A percentile compares a stretch with the other conserved stretches of the same genome.
Evolutionary conservation across 2,113 vertebrate species (phyloP).

Genomic region (Corydoras sp.): DNA sequence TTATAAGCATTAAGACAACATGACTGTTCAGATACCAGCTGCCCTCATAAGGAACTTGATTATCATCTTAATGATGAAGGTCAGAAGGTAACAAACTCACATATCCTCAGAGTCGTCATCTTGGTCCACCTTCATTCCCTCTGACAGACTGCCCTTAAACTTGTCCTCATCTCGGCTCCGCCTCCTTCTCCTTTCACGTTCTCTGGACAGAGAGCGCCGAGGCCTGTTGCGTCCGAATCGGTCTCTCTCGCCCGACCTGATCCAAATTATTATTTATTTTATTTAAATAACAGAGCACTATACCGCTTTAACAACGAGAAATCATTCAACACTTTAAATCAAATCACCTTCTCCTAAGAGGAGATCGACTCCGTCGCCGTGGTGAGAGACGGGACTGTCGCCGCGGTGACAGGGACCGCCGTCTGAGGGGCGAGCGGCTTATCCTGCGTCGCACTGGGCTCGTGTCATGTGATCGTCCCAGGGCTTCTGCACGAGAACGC

Average conservation of each 20-base stretch:
- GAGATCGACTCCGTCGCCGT: constrained; percentile 83
- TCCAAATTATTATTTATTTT: no score
- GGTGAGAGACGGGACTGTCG: constrained; percentile 61
- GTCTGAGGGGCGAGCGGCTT: constrained; percentile 47
- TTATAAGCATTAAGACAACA: no score
- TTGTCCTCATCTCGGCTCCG: constrained; percentile 87
- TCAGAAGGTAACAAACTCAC: constrained; percentile 65
- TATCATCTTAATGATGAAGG: no score
- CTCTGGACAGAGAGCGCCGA: constrained; percentile 75
- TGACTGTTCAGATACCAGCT: no score
- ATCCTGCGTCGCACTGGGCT: constrained; percentile 60
- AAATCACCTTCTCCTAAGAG: constrained; percentile 75
- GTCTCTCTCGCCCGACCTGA: constrained; percentile 61
- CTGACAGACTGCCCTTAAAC: constrained; percentile 96
- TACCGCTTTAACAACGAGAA: no score
- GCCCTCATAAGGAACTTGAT: no score
- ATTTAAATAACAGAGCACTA: no score
- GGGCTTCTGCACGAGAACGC: constrained; percentile 59
- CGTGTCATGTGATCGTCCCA: constrained; percentile 69
- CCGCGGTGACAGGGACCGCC: constrained; percentile 39
- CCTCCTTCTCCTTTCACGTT: constrained; percentile 71
- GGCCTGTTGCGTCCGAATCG: constrained; percentile 66
- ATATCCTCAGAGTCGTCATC: constrained; percentile 91
- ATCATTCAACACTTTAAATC: background rate
- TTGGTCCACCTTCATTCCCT: constrained; percentile 93